A percentile compares a stretch with the other conserved stretches of the same genome.
Evolutionary conservation across 2,113 vertebrate species (phyloP).

Genomic region (Amphilophus citrinellus): DNA sequence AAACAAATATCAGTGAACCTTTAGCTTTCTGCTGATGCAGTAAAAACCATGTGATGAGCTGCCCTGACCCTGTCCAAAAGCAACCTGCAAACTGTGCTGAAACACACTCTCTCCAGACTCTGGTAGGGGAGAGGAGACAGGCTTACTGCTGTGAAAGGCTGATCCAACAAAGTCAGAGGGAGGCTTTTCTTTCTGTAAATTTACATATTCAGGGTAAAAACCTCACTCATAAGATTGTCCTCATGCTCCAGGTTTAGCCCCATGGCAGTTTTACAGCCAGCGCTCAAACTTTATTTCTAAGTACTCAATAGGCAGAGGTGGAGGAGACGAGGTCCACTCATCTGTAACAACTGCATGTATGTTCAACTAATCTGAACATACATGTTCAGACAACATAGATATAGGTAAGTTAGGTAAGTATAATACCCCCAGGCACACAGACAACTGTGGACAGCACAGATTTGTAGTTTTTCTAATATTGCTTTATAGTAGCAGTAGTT

Average conservation of each 20-base stretch:
- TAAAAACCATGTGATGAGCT: neutral
- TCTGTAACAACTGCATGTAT: too few species aligned
- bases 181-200: neutral
- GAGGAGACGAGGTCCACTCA: too few species aligned
- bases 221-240: neutral
- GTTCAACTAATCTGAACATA: too few species aligned
- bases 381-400: too few species aligned
- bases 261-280: neutral
- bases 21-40: constrained; percentile 30
- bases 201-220: neutral
- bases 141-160: neutral
- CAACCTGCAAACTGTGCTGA: constrained; percentile 52
- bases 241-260: neutral
- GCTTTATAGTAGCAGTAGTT: too few species aligned
- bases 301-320: neutral
- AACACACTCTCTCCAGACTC: neutral
- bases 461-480: too few species aligned
- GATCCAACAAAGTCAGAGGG: neutral
- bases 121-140: neutral
- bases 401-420: too few species aligned
- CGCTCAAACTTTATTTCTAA: neutral
- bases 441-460: too few species aligned
- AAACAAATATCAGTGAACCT: neutral
- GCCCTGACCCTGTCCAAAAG: constrained; percentile 51
- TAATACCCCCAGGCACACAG: too few species aligned